Conservation (phyloP, 1,140 invertebrate genomes). For the Leucophenga varia region DNA sequence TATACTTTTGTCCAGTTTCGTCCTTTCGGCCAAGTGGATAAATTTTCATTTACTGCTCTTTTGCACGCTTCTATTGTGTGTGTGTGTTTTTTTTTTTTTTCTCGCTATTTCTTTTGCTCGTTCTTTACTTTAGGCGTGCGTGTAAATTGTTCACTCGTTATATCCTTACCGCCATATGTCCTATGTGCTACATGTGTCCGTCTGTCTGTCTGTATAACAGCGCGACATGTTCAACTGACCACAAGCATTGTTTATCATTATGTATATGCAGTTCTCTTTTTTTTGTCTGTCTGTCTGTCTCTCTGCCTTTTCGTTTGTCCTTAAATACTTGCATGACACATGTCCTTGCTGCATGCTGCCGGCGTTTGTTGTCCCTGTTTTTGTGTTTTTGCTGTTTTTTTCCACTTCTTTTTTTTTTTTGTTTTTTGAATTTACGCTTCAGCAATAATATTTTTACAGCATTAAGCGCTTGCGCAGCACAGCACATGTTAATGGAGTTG, state of each 20-base stretch:
- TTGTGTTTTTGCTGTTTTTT: not conserved
- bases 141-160: conserved; percentile 53
- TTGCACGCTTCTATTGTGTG: conserved; percentile 24
- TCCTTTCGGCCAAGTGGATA: conserved; percentile 48
- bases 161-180: conserved; percentile 10
- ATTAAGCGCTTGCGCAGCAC: conserved; percentile 17
- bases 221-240: conserved; percentile 53
- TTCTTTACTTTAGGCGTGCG: conserved; percentile 26
- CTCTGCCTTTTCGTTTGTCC: too few relatives aligned
- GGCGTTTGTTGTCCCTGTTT: not conserved
- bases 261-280: conserved; percentile 20
- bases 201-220: conserved; percentile 26
- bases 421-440: not conserved
- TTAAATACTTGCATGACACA: too few relatives aligned
- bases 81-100: conserved; percentile 16
- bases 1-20: too few relatives aligned
- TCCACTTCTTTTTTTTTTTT: too few relatives aligned
- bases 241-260: conserved; percentile 55
- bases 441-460: conserved; percentile 15
- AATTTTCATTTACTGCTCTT: conserved; percentile 56
- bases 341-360: not conserved
- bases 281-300: conserved; percentile 1
- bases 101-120: conserved; percentile 2
- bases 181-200: conserved; percentile 1
- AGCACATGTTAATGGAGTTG: too few relatives aligned